phyloP scores from a whole-genome alignment of 2,888 invertebrate species.

The Dicranocentrus wangi region DNA sequence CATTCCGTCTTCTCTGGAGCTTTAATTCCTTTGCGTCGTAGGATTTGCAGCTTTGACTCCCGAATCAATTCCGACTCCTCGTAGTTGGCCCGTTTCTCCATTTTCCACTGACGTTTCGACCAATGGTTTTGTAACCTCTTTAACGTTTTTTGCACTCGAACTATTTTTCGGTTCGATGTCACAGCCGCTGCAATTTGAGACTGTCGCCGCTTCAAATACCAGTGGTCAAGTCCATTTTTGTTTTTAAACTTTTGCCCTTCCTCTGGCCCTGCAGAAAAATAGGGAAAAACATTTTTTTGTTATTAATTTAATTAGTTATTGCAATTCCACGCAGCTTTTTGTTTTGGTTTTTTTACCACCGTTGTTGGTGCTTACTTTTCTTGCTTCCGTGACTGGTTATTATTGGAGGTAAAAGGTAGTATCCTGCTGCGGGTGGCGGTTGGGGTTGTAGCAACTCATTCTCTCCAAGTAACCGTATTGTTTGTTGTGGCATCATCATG shows the following conservation, averaged over 20 bases:
- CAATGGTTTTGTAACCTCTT: slow-evolving; percentile 25
- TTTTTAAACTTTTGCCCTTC: not conserved
- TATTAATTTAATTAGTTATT: no score
- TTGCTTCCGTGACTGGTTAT: no score
- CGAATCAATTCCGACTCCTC: slow-evolving; percentile 36
- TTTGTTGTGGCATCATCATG: not conserved
- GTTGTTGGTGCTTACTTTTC: no score
- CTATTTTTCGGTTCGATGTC: not conserved
- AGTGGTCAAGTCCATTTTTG: slow-evolving; percentile 1
- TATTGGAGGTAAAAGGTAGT: no score
- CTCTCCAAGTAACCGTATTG: slow-evolving; percentile 1
- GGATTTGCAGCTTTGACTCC: slow-evolving; percentile 25
- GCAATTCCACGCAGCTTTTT: no score
- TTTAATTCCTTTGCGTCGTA: slow-evolving; percentile 36
- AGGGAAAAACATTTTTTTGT: no score
- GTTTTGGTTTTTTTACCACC: no score
- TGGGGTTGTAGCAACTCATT: slow-evolving; percentile 4
- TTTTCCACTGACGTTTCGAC: not conserved
- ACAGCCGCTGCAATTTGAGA: not conserved
- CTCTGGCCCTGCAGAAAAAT: not conserved
- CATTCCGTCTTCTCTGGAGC: slow-evolving; percentile 33
- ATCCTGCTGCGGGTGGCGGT: no score
- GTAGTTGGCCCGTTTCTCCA: not conserved
- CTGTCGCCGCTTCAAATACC: slow-evolving; percentile 5
- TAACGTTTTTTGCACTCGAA: not conserved